Evolutionary conservation across 2,113 vertebrate genomes (phyloP).

Genomic region (Rhipidura dahli): DNA sequence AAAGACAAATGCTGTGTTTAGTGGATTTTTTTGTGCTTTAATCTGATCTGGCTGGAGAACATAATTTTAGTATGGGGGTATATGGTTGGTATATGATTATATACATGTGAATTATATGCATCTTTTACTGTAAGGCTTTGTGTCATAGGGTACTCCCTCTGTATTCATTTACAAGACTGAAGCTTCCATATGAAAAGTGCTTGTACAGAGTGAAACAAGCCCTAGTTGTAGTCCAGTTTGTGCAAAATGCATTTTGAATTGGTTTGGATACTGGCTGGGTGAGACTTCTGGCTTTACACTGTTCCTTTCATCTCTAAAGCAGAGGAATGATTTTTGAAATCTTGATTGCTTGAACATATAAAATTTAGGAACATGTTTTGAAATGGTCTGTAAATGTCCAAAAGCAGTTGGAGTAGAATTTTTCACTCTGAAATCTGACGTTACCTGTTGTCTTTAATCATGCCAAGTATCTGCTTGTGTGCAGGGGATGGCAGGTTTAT

Average conservation of each 20-base stretch:
- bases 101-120: neutral
- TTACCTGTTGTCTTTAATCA: neutral
- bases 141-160: neutral
- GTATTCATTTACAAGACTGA: conserved; percentile 27
- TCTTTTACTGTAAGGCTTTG: conserved; percentile 5
- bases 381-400: neutral
- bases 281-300: conserved; percentile 46
- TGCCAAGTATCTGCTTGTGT: neutral
- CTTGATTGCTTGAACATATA: conserved; percentile 17
- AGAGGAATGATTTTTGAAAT: neutral
- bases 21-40: conserved; percentile 46
- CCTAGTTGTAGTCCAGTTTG: conserved; percentile 38
- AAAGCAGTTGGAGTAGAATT: neutral
- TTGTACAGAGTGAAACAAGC: neutral
- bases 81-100: neutral
- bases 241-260: neutral
- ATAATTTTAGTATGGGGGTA: neutral
- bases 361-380: neutral
- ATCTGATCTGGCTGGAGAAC: conserved; percentile 12
- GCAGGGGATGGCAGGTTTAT: conserved; percentile 38
- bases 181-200: neutral
- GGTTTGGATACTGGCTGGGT: conserved; percentile 22
- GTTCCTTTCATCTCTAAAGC: conserved; percentile 59
- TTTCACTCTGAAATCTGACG: neutral
- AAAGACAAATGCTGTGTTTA: conserved; percentile 30